A percentile compares a stretch with the other conserved stretches of the same genome.
phyloP scores from a whole-genome alignment of 2,113 vertebrate genomes.

The Chloebia gouldiae region DNA sequence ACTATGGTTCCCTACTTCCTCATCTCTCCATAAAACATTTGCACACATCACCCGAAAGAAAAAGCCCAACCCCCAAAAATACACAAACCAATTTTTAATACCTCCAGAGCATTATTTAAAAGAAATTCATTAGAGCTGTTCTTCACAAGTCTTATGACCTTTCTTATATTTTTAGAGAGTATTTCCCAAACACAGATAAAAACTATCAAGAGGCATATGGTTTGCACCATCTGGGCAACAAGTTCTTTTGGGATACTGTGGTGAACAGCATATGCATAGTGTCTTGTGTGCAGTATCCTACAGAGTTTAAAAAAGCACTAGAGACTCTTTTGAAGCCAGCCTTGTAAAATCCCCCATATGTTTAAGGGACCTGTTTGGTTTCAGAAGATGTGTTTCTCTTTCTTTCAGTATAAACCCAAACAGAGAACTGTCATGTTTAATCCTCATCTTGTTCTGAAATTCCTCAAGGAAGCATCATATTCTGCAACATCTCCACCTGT shows the following conservation, averaged over 20 bases:
- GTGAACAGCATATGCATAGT: constrained; percentile 54
- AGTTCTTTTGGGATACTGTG: constrained; percentile 51
- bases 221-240: constrained; percentile 61
- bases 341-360: constrained; percentile 66
- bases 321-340: constrained; percentile 60
- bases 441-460: constrained; percentile 24
- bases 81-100: not conserved
- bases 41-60: not conserved
- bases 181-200: constrained; percentile 55
- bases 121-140: not conserved
- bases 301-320: constrained; percentile 50
- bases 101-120: not conserved
- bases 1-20: not conserved
- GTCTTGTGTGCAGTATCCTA: constrained; percentile 35
- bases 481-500: not conserved
- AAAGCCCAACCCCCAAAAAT: accelerated
- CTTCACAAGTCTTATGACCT: constrained; percentile 7
- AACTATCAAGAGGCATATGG: constrained; percentile 59
- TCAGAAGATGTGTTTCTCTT: constrained; percentile 40
- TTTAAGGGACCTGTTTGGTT: constrained; percentile 57
- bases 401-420: constrained; percentile 61
- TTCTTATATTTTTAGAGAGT: constrained; percentile 35
- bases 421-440: constrained; percentile 33
- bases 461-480: constrained; percentile 19
- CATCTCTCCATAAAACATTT: not conserved